Evolutionary conservation across 1,140 invertebrate genomes (phyloP).

Genomic region (Atta colombica): DNA sequence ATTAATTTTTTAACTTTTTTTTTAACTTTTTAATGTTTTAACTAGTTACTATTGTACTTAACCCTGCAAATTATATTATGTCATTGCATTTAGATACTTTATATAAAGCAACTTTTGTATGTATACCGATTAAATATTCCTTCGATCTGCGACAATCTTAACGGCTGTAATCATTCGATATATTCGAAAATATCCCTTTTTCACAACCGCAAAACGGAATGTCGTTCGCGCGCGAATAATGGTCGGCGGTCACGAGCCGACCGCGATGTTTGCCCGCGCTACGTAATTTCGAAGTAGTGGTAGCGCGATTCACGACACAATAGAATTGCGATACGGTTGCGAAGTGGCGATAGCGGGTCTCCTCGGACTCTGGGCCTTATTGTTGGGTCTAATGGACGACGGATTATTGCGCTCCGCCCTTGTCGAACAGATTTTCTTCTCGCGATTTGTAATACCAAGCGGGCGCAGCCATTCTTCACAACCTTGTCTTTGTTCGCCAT

Average conservation of each 20-base stretch:
- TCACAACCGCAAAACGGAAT: slow-evolving; percentile 28
- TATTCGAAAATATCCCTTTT: slow-evolving; percentile 30
- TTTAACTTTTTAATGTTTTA: too few species aligned
- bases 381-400: slow-evolving; percentile 54
- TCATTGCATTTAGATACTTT: too few species aligned
- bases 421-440: slow-evolving; percentile 40
- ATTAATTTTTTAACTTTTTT: too few species aligned
- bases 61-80: too few species aligned
- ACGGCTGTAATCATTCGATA: not conserved
- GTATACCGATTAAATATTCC: not conserved
- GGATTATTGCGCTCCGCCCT: slow-evolving; percentile 16
- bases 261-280: slow-evolving; percentile 24
- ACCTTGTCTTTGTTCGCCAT: slow-evolving; percentile 52
- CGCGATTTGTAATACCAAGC: slow-evolving; percentile 56
- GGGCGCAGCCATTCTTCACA: slow-evolving; percentile 47
- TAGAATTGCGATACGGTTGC: slow-evolving; percentile 63
- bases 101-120: too few species aligned
- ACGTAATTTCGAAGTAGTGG: slow-evolving; percentile 18
- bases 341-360: slow-evolving; percentile 32
- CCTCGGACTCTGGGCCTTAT: slow-evolving; percentile 46
- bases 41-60: too few species aligned
- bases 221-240: slow-evolving; percentile 39
- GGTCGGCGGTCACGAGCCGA: slow-evolving; percentile 32
- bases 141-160: too few species aligned
- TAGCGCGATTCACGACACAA: slow-evolving; percentile 63